Evolutionary conservation across 2,888 invertebrate species (phyloP).

Genomic region (Cephus nigrinus): DNA sequence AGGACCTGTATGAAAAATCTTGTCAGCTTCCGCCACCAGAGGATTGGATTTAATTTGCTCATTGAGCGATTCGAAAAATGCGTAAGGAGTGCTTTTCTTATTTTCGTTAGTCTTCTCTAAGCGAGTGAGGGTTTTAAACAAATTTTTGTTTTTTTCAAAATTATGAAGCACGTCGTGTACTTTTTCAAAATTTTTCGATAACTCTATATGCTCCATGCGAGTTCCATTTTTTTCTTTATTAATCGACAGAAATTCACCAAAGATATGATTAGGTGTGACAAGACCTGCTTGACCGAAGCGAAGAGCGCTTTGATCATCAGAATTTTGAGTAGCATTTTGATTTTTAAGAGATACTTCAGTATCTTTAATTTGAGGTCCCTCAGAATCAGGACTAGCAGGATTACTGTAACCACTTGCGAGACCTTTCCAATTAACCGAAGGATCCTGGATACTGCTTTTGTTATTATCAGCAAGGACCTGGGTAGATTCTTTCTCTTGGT

Average conservation of each 20-base stretch:
- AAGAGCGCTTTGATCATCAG: not conserved
- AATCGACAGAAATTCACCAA: not conserved
- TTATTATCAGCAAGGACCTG: not conserved
- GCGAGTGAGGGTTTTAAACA: not conserved
- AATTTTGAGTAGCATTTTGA: not conserved
- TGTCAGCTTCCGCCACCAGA: not conserved
- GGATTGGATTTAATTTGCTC: not conserved
- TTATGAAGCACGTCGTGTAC: not conserved
- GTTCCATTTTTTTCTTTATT: not conserved
- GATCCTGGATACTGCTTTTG: not conserved
- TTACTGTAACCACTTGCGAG: conserved; percentile 5
- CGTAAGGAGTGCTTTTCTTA: not conserved
- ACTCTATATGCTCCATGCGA: not conserved
- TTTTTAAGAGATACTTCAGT: not conserved
- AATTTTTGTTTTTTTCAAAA: not conserved
- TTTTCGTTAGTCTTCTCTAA: not conserved
- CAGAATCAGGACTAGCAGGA: conserved; percentile 8
- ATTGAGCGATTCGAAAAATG: not conserved
- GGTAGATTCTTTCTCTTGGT: not conserved
- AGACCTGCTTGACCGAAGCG: not conserved
- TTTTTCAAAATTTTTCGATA: not conserved
- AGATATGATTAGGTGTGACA: not conserved
- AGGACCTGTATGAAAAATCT: not conserved
- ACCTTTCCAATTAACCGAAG: conserved; percentile 5
- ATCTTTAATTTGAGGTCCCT: conserved; percentile 3